phyloP scores from a whole-genome alignment of 2,797 vertebrate species.

The Anguilla obscura region DNA sequence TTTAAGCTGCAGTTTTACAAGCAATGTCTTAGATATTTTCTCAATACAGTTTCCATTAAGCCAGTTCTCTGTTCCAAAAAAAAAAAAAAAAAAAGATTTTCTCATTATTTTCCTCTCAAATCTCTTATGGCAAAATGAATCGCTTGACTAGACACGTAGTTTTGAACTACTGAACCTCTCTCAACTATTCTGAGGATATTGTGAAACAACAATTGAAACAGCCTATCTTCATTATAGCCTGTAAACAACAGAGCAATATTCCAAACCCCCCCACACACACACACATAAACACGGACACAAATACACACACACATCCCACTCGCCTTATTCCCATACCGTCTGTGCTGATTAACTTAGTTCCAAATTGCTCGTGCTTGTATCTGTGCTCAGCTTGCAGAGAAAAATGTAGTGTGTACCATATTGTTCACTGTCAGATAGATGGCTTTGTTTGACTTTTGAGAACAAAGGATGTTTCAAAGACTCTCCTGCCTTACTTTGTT shows the following conservation, averaged over 20 bases:
- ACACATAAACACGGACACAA: not conserved
- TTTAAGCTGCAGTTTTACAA: not conserved
- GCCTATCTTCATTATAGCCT: not conserved
- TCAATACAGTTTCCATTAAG: not conserved
- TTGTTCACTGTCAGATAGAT: constrained; percentile 42
- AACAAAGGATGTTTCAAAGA: constrained; percentile 66
- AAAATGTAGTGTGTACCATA: constrained; percentile 37
- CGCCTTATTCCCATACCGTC: constrained; percentile 5
- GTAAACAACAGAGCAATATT: not conserved
- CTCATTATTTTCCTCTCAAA: not conserved
- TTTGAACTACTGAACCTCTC: not conserved
- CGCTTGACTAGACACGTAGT: not conserved
- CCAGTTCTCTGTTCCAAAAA: not conserved
- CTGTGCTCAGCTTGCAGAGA: constrained; percentile 44
- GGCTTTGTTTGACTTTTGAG: constrained; percentile 49
- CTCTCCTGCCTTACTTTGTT: constrained; percentile 58
- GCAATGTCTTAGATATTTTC: not conserved
- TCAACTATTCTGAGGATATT: not conserved
- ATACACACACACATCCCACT: not conserved
- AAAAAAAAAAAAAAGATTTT: not conserved
- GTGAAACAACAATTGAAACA: not conserved
- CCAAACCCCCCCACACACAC: not conserved
- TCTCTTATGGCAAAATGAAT: constrained; percentile 6
- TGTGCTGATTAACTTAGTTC: constrained; percentile 60
- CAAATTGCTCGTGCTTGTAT: constrained; percentile 57